A percentile compares a stretch with the other conserved stretches of the same genome.
phyloP scores from a whole-genome alignment of 2,888 invertebrate genomes.

The Tribolium freemani region DNA sequence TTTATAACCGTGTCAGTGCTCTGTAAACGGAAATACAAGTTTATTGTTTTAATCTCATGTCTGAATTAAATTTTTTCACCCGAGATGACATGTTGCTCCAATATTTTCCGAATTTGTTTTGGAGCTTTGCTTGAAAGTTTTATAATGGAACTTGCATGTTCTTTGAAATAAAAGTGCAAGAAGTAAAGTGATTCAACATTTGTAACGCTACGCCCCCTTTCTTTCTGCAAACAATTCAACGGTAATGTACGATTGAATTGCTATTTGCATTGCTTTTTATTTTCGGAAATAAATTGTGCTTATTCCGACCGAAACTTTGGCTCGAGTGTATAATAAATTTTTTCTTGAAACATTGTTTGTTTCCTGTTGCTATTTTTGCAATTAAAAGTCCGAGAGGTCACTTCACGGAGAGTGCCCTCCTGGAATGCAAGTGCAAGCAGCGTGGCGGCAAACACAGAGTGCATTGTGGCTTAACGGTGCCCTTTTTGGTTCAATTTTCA shows the following conservation, averaged over 20 bases:
- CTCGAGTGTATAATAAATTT: no score
- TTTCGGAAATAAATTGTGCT: neutral
- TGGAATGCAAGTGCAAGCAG: slow-evolving; percentile 19
- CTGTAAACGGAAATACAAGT: neutral
- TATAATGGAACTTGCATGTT: neutral
- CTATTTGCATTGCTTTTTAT: neutral
- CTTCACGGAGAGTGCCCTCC: slow-evolving; percentile 4
- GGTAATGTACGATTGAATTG: neutral
- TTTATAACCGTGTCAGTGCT: neutral
- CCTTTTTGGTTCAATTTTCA: neutral
- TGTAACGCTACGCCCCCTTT: neutral
- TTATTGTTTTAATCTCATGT: neutral
- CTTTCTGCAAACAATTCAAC: neutral
- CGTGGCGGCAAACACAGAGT: slow-evolving; percentile 3
- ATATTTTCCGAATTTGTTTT: neutral
- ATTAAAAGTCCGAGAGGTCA: slow-evolving; percentile 11
- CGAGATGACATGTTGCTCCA: neutral
- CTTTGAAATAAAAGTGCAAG: neutral
- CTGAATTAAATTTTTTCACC: neutral
- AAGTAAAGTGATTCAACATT: neutral
- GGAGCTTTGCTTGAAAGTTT: neutral
- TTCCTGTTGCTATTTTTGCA: neutral
- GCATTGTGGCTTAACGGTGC: neutral
- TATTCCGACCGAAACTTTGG: neutral
- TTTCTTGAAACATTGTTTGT: no score